Conservation (phyloP, 1,140 invertebrate genomes). For the Pachypeltis micranthus region DNA sequence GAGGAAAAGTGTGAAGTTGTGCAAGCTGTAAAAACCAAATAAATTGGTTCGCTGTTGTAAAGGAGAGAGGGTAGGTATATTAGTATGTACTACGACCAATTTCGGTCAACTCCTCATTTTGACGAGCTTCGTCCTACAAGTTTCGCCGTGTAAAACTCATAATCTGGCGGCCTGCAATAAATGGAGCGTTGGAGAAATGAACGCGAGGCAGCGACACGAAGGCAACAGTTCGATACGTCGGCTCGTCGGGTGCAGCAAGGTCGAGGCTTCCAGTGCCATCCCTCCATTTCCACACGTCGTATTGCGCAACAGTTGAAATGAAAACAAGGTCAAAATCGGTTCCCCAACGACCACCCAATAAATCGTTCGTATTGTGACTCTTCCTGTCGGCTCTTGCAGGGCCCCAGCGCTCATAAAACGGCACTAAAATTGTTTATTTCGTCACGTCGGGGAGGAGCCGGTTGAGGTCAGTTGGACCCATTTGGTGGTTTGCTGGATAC, state of each 20-base stretch:
- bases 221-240: not conserved
- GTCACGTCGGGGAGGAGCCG: too few relatives aligned
- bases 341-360: not conserved
- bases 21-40: too few relatives aligned
- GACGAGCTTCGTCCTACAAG: not conserved
- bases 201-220: not conserved
- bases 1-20: not conserved
- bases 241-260: not conserved
- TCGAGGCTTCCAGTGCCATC: not conserved
- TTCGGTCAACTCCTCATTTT: not conserved
- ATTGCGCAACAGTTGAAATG: constrained; percentile 9
- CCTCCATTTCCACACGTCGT: not conserved
- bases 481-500: too few relatives aligned
- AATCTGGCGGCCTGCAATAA: not conserved
- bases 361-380: not conserved
- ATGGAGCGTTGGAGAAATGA: not conserved
- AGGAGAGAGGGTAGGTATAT: not conserved
- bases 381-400: not conserved
- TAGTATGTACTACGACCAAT: not conserved
- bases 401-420: not conserved
- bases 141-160: not conserved
- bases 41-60: not conserved
- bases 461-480: too few relatives aligned
- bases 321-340: not conserved
- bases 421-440: not conserved